Evolutionary conservation across 2,888 invertebrate species (phyloP), one percentile per base, ranked within the genome.

Genomic region (Lissocephala sabroskyi): DNA sequence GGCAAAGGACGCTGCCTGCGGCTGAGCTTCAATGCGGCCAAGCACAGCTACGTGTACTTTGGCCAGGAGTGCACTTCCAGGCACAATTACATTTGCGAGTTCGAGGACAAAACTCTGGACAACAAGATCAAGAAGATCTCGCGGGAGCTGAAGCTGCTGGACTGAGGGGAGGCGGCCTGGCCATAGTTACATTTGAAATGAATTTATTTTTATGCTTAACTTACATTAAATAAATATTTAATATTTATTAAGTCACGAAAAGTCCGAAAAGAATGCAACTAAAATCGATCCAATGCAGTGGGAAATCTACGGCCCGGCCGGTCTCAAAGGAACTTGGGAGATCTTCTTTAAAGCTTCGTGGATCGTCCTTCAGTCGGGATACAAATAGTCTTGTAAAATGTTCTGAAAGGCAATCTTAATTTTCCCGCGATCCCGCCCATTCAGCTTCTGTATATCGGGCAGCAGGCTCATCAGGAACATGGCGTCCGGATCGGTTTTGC

Each of bases 1-100:
- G 92, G 92, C 13, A 87, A 87, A 18, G 92, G 92, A 0, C 86
- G 94, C 55, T 94, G 94, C 75, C 86, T 94, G 10, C 88, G 90
- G 43, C 84, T 93, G 33, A 86, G 88, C 2, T 89, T 89, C 73
- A 90, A 91, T 79, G 86, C 88, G 0, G 84, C 88, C 0, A 84
- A 87, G 30, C 85, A 87, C 56, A 85, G 86, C n/a, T 91, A 91
- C 68, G 83, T 84, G 30, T 92, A 91, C 81, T 87, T 88, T 63
- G 94, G 93, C 0, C 89, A 89, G 52, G 94, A 94, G 82, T 94
- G 94, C 79, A 87, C 89, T 0, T 84, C 87, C 0, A 82, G 88
- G 9, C 91, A 89, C 62, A 86, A 88, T 65, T 93, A 89, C 79
- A 88, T 93, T 43, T 94, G 94, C 79, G 91, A 94, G 86, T 83